Evolutionary conservation across 2,113 vertebrate genomes (phyloP), one percentile per base, ranked within the genome.

Genomic region (Egretta garzetta): DNA sequence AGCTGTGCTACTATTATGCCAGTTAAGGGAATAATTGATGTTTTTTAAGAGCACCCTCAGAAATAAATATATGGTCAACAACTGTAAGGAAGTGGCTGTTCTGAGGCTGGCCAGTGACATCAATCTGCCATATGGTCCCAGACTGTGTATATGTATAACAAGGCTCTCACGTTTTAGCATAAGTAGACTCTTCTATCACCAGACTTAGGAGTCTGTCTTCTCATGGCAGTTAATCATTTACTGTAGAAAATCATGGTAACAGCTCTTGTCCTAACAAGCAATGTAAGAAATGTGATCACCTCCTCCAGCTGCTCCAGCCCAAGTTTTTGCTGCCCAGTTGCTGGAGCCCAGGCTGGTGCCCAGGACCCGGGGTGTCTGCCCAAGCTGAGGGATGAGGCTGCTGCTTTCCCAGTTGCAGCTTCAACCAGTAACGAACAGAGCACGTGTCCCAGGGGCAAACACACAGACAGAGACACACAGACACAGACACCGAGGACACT

Each of bases 81-180:
- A n/a, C 55, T 63, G 9, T 55, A 70, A 67, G 28, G 49, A 91
- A 67, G 56, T 23, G 50, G 9, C 7, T 87, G 18, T 39, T 66
- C 39, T 41, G 64, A 45, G 30, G 6, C 55, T 45, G 64, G 14
- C 15, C 8, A 52, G 45, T 47, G 59, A 49, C 77, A 80, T 80
- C 32, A 73, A 41, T 71, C 49, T 80, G 49, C 27, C 26, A 3
- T 12, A 23, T 0, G 2, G 56, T 39, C 43, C 22, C 17, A 73
- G 24, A 4, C 52, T 12, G 13, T 24, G 30, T 14, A 3, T 35
- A 15, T 1, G 3, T 7, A 50, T 3, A 22, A 47, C 32, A 27
- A 0, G 1, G 27, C 24, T 90, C 23, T 70, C 21, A 13, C 21
- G 10, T 60, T 86, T 49, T 28, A 55, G 47, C 35, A 62, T 53